Base-by-base conservation (phyloP, 1,140 invertebrate genomes). In the Wasmannia auropunctata region DNA sequence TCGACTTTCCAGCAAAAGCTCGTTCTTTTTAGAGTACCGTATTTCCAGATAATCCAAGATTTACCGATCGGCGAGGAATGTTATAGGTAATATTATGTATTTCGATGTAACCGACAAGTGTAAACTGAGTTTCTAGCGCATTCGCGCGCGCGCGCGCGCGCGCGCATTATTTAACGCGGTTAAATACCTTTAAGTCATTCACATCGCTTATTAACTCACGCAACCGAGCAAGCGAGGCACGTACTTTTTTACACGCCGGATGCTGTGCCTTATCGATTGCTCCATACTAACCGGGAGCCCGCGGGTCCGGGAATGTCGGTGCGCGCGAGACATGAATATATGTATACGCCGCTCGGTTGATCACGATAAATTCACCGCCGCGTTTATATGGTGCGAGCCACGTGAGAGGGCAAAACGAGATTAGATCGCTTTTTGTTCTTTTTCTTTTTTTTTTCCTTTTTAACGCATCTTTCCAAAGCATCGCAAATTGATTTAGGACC, bases 221-320 rank as follows among this genome's bases (percentile, higher is more conserved):
- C 79, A 83, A 74, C 54, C 51, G n/a, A 83, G 79, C 67, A 74
- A 51, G 67, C 67, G 25, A 83, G 67, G 49, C 34, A 72, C n/a
- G 67, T 83, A 83, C 51, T 31, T 83, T n/a, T 76, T 83, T 72
- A 34, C 65, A 67, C 34, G 63, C 67, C 67, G 67, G 79, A 83
- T 83, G 79, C 49, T 81, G 65, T 72, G 37, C 79, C 67, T 74
- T 74, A 83, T 74, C 79, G 67, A 83, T 83, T 83, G 79, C 79
- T 83, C 40, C 79, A 74, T 70, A 76, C 54, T 43, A 51, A 69
- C n/a, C 43, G 46, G 22, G 11, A 83, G 79, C 65, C 72, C 65
- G 22, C 34, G 22, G 54, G n/a, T n/a, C n/a, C 37, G 37, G 65
- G 6, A 81, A 81, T 81, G 65, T 72, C 49, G 79, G 37, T n/a